Conservation (phyloP, 2,888 invertebrate genomes). For the Caenorhabditis becei region DNA sequence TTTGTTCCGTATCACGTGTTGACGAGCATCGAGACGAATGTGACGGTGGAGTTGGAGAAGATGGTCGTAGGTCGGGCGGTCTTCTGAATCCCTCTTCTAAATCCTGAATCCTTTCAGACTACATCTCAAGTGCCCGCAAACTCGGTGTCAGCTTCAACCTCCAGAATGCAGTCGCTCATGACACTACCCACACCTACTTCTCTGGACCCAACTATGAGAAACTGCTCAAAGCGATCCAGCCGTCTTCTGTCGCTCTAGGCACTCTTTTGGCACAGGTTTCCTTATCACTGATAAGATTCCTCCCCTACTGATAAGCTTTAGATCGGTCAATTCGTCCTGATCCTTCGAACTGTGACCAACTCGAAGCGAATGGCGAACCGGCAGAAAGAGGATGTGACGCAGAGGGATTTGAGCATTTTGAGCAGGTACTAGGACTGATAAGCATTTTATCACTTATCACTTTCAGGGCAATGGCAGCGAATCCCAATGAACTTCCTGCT, state of each 20-base stretch:
- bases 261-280: slow-evolving; percentile 36
- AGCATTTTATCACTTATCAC: neutral
- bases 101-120: slow-evolving; percentile 25
- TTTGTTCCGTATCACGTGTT: slow-evolving; percentile 41
- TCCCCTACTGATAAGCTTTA: too few relatives aligned
- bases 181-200: slow-evolving; percentile 20
- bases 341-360: slow-evolving; percentile 21
- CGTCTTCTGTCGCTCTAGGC: slow-evolving; percentile 2
- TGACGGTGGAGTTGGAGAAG: slow-evolving; percentile 29
- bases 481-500: slow-evolving; percentile 26
- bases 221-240: slow-evolving; percentile 38
- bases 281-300: too few relatives aligned
- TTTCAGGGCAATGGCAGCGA: slow-evolving; percentile 22
- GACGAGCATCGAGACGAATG: slow-evolving; percentile 48
- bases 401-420: slow-evolving; percentile 27
- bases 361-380: slow-evolving; percentile 39
- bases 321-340: slow-evolving; percentile 43
- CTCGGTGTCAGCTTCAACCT: slow-evolving; percentile 39
- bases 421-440: neutral
- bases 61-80: slow-evolving; percentile 16
- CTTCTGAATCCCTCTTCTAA: neutral
- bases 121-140: slow-evolving; percentile 27
- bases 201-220: slow-evolving; percentile 33
- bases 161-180: slow-evolving; percentile 26
- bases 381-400: slow-evolving; percentile 22